A percentile compares a stretch with the other conserved stretches of the same genome.
phyloP scores from a whole-genome alignment of 2,888 invertebrate species.

The Apocheima hispidaria region DNA sequence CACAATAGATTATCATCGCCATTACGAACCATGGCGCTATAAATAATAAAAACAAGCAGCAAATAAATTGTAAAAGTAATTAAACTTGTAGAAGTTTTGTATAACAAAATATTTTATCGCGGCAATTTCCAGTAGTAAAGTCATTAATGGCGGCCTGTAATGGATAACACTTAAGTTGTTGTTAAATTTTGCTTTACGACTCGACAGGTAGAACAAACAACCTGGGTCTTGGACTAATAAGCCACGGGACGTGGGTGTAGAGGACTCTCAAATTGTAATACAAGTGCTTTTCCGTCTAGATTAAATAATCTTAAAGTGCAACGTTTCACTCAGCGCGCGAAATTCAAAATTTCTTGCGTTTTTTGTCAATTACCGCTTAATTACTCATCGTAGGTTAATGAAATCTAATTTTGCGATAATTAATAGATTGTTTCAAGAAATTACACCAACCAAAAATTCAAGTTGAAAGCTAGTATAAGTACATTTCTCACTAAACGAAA shows the following conservation, averaged over 20 bases:
- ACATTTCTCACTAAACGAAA: too few relatives aligned
- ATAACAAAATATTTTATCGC: constrained; percentile 45
- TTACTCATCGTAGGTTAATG: too few relatives aligned
- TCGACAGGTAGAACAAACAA: constrained; percentile 17
- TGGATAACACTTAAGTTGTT: constrained; percentile 30
- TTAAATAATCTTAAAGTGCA: too few relatives aligned
- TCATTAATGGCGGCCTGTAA: constrained; percentile 36
- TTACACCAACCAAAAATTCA: too few relatives aligned
- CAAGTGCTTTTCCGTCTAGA: too few relatives aligned
- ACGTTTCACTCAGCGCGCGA: too few relatives aligned
- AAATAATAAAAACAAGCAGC: constrained; percentile 39
- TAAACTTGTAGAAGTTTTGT: constrained; percentile 38
- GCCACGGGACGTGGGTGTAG: not conserved
- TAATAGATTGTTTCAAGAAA: too few relatives aligned
- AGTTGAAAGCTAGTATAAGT: too few relatives aligned
- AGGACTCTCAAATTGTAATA: not conserved
- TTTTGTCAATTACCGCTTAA: too few relatives aligned
- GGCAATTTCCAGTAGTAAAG: constrained; percentile 35
- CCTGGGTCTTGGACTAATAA: constrained; percentile 6
- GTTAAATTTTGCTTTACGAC: constrained; percentile 25
- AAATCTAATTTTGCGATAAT: too few relatives aligned
- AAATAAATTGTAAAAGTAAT: constrained; percentile 51
- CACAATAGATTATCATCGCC: constrained; percentile 14
- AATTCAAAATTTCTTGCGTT: too few relatives aligned
- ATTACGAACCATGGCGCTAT: constrained; percentile 15